These are phyloP conservation scores for Microcebus jonahi DNA, from an alignment of 2,113 vertebrate genomes.

Conservation along the genomic window DNA sequence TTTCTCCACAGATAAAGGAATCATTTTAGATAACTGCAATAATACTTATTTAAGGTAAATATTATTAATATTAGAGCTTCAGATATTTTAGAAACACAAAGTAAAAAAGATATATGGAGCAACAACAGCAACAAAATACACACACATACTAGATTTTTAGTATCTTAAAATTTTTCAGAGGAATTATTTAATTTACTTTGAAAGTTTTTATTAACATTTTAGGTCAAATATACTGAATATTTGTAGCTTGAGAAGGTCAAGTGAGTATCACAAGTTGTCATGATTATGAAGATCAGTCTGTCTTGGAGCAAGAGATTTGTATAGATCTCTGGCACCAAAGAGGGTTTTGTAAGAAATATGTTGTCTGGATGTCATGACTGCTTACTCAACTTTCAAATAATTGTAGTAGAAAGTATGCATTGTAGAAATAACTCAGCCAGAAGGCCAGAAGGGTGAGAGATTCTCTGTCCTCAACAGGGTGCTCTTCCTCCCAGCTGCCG, in stretches of 20 bases:
- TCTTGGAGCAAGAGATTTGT: constrained; percentile 44
- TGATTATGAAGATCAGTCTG: constrained; percentile 12
- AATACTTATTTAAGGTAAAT: constrained; percentile 1
- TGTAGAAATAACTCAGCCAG: constrained; percentile 1
- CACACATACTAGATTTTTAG: neutral
- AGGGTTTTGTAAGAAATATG: constrained; percentile 40
- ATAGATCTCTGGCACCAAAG: constrained; percentile 31
- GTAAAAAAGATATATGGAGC: neutral
- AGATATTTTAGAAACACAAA: neutral
- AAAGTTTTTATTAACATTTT: neutral
- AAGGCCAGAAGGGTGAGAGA: neutral
- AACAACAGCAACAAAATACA: neutral
- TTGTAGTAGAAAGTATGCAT: neutral
- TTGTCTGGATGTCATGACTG: constrained; percentile 55
- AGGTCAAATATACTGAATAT: constrained; percentile 10
- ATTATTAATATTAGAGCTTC: neutral
- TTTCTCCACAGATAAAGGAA: neutral
- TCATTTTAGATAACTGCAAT: neutral
- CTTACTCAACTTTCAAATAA: constrained; percentile 37
- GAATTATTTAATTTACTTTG: constrained; percentile 24
- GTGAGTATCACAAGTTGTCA: neutral
- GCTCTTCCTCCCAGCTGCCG: neutral
- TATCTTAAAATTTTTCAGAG: neutral
- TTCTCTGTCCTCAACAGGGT: neutral
- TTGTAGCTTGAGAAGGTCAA: constrained; percentile 14